Base-by-base conservation (phyloP, 2,888 invertebrate genomes). In the Phania funesta region DNA sequence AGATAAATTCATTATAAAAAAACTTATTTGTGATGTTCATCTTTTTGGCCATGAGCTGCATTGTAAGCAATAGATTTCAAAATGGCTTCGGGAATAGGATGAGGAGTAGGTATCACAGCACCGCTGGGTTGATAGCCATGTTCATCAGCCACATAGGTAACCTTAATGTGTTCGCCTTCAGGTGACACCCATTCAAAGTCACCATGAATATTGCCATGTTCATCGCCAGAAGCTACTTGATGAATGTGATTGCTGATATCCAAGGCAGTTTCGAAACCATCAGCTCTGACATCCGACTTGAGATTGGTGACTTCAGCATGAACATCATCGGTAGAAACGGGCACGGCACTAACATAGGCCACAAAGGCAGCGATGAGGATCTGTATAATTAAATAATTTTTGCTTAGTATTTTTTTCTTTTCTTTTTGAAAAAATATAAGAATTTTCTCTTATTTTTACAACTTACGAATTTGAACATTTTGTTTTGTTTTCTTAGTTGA, bases 11-110 rank as follows among this genome's bases (percentile, higher is more conserved):
- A n/a, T 29, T 29, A 6, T 4, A 29, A 7, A 6, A 29, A 29
- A 44, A 60, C 0, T 58, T 58, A 58, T 18, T 71, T 56, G 26
- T 56, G 41, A 26, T n/a, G 20, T 64, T 67, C 54, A 11, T 83
- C 84, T 29, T 84, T 73, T 3, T 85, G 91, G 48, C 89, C 87
- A 84, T 92, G 92, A 52, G 89, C 87, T 84, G 87, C 90, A 85
- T 88, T 92, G 91, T 91, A 93, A 85, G 93, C 91, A 29, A 93
- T 86, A 11, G 86, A 67, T 50, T 84, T 84, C 9, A 85, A 16
- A 64, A 87, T 87, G 32, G 81, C 84, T 7, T 71, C 84, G 64
- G 86, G 86, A n/a, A 84, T 71, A 81, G 86, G 86, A 77, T 85
- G 86, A 32, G 86, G 71, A 16, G 84, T 85, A 64, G 87, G 86